Evolutionary conservation across 2,113 vertebrate genomes (phyloP), one percentile per base, ranked within the genome.

Genomic region (Aythya baeri): DNA sequence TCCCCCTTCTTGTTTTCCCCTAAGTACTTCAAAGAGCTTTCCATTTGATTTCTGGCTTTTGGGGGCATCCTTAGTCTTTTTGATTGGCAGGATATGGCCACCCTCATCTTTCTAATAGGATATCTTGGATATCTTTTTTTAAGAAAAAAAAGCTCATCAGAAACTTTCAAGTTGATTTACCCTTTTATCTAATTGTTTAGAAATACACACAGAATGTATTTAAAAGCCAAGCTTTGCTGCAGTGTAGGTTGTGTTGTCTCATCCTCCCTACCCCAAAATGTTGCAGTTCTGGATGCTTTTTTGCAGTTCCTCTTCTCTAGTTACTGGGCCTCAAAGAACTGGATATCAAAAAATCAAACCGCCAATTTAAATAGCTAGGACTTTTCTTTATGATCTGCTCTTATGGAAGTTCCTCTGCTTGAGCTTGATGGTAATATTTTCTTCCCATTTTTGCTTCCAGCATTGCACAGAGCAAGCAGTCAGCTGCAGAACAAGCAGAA

Each of bases 231-330:
- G 7, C 23, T 16, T 70, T 65, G 21, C 25, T 58, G 36, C 41
- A 89, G 4, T 29, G 31, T 27, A 67, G 26, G 63, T 41, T 8
- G 13, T 55, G 17, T 54, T 29, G 34, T 66, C 3, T 9, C 41
- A 8, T 15, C 1, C 3, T 9, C 41, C 11, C 18, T 1, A 1
- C 9, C 21, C 31, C 13, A 0, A 2, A 57, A 2, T 17, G 12
- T 6, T 57, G 59, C 73, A 70, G 23, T 46, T 25, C 22, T 81
- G 21, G 9, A 34, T 71, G 50, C 22, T 84, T 79, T 88, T 61
- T 49, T 1, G 4, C 29, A 74, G 11, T 49, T 20, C 11, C 18
- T 88, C 22, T 36, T 50, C 57, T 80, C 18, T 79, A 38, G 26
- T 29, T 61, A 44, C 31, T 23, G 46, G 72, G 34, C 44, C 76